Conservation (phyloP, 2,888 invertebrate genomes). For the Notodonta dromedarius region DNA sequence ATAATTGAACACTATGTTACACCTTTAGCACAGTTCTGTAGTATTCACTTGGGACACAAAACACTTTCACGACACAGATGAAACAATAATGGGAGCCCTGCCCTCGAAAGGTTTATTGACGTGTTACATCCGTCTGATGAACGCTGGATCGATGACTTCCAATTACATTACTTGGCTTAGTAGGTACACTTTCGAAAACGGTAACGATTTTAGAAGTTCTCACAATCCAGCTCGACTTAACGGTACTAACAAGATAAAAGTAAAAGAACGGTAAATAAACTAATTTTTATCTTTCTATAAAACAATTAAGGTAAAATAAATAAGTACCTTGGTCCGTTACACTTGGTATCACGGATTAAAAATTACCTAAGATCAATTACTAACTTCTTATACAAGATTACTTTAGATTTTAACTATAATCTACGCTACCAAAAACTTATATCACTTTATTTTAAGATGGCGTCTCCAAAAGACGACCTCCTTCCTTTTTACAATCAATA, state of each 20-base stretch:
- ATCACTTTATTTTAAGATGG: constrained; percentile 85
- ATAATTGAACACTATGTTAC: constrained; percentile 14
- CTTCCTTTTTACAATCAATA: constrained; percentile 77
- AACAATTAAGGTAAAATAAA: constrained; percentile 77
- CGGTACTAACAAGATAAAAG: constrained; percentile 68
- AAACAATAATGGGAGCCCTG: constrained; percentile 69
- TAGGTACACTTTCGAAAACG: constrained; percentile 32
- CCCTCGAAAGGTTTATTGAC: constrained; percentile 79
- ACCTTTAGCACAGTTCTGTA: constrained; percentile 38
- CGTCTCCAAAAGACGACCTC: constrained; percentile 82
- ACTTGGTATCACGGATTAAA: constrained; percentile 84
- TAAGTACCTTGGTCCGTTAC: constrained; percentile 92
- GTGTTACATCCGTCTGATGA: constrained; percentile 80
- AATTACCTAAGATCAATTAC: constrained; percentile 72
- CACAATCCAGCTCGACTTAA: constrained; percentile 57
- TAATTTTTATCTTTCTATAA: constrained; percentile 59
- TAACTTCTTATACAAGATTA: constrained; percentile 75
- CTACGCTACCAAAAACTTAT: constrained; percentile 86
- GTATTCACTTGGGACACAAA: constrained; percentile 42
- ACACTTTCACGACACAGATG: constrained; percentile 75
- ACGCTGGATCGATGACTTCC: constrained; percentile 74
- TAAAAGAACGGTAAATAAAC: constrained; percentile 79
- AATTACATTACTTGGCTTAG: constrained; percentile 44
- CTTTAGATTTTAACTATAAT: constrained; percentile 79
- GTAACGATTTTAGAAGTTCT: constrained; percentile 31